Evolutionary conservation across 2,888 invertebrate species (phyloP).

Genomic region (Pocota personata): DNA sequence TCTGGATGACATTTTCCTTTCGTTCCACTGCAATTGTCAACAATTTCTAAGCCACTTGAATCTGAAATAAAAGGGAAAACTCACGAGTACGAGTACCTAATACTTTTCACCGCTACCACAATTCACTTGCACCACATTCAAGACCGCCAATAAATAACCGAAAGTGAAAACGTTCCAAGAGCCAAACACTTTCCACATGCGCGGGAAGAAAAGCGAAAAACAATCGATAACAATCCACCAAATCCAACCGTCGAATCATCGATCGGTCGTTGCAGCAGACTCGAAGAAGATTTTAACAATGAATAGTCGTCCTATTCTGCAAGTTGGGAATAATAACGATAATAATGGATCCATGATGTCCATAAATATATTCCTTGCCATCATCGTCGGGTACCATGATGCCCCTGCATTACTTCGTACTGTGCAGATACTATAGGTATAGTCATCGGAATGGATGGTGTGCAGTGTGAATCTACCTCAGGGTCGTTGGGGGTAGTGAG

Average conservation of each 20-base stretch:
- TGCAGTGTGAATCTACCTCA: conserved; percentile 54
- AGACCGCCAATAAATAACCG: conserved; percentile 63
- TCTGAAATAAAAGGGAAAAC: conserved; percentile 50
- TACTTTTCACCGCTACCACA: conserved; percentile 37
- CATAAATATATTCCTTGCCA: conserved; percentile 63
- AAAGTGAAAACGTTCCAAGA: conserved; percentile 69
- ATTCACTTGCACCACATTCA: conserved; percentile 47
- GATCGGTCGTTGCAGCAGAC: conserved; percentile 34
- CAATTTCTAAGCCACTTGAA: conserved; percentile 41
- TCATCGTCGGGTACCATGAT: conserved; percentile 4
- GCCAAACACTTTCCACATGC: conserved; percentile 64
- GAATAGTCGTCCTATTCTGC: conserved; percentile 63
- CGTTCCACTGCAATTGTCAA: conserved; percentile 30
- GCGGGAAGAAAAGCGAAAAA: conserved; percentile 37
- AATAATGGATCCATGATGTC: conserved; percentile 71
- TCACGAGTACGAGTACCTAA: conserved; percentile 61
- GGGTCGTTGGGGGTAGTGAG: conserved; percentile 62
- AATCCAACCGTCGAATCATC: conserved; percentile 58
- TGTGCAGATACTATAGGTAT: neutral
- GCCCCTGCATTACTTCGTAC: conserved; percentile 23
- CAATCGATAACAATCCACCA: conserved; percentile 64
- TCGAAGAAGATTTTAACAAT: conserved; percentile 48
- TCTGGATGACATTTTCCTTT: conserved; percentile 22
- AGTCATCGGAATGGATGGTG: too few species aligned
- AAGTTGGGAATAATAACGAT: conserved; percentile 70